These are phyloP conservation scores for Perodicticus potto DNA, from an alignment of 2,797 vertebrate species.

Conservation along the genomic window DNA sequence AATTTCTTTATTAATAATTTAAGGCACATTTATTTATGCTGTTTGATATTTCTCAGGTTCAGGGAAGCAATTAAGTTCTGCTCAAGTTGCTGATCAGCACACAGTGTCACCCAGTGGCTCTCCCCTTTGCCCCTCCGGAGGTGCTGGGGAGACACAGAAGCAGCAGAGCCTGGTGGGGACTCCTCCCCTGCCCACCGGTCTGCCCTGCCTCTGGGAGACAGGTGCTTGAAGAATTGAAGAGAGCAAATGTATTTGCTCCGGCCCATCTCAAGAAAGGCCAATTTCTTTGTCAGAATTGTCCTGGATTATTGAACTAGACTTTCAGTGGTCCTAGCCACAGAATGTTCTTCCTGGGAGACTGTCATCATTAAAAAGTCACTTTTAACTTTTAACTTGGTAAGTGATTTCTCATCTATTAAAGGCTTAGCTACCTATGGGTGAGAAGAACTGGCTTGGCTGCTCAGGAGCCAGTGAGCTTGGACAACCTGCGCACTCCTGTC, in stretches of 20 bases:
- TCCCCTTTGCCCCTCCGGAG: accelerated
- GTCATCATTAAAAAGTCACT: neutral
- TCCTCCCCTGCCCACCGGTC: neutral
- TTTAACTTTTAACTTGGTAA: neutral
- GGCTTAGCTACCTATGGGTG: neutral
- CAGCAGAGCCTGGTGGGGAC: accelerated
- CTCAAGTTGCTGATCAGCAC: conserved; percentile 81
- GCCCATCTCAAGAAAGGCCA: neutral
- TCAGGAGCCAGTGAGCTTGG: neutral
- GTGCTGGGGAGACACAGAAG: neutral
- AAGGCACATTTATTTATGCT: conserved; percentile 88
- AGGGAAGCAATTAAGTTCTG: conserved; percentile 87
- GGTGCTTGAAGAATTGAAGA: neutral
- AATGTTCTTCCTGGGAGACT: neutral
- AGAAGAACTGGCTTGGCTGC: neutral
- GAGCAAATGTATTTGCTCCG: neutral
- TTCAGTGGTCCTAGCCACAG: neutral
- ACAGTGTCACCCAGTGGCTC: conserved; percentile 58
- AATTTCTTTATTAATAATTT: conserved; percentile 89
- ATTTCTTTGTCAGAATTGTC: neutral
- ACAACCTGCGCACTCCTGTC: neutral
- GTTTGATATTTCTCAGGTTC: conserved; percentile 89
- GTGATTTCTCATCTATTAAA: neutral
- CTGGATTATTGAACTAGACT: neutral
- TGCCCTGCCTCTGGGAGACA: neutral